Percentiles rank a stretch among this genome's conserved stretches.
These are phyloP conservation scores for Sisyra nigra DNA, from an alignment of 2,888 invertebrate genomes.

Conservation along the genomic window DNA sequence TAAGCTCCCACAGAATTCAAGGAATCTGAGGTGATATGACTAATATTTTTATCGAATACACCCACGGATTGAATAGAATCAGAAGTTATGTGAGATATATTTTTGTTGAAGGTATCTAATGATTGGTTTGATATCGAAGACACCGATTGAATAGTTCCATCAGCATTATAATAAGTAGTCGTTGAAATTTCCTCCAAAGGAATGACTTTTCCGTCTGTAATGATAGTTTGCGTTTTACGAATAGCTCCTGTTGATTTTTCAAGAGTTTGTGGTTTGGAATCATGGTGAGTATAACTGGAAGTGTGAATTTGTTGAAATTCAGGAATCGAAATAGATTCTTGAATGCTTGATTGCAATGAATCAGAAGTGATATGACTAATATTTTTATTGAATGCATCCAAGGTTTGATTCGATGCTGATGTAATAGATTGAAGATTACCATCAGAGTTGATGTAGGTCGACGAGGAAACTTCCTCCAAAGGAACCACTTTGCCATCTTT, in stretches of 20 bases:
- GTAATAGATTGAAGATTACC: not conserved
- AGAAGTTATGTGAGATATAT: not conserved
- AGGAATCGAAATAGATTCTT: no score
- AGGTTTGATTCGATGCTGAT: not conserved
- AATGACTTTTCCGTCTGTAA: conserved; percentile 15
- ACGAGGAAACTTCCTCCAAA: conserved; percentile 18
- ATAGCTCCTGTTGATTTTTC: conserved; percentile 29
- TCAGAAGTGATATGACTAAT: no score
- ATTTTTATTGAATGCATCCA: no score
- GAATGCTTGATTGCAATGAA: no score
- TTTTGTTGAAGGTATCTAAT: not conserved
- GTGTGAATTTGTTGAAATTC: no score
- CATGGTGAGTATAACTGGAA: conserved; percentile 22
- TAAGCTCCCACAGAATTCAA: not conserved
- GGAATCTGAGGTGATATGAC: not conserved
- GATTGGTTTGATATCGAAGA: no score
- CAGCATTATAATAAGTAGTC: conserved; percentile 15
- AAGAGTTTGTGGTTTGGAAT: conserved; percentile 19
- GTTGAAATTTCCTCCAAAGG: conserved; percentile 18
- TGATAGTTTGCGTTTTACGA: conserved; percentile 26
- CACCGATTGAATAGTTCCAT: not conserved
- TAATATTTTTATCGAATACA: not conserved
- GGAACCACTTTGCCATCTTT: conserved; percentile 15
- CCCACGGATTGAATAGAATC: not conserved
- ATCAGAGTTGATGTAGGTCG: conserved; percentile 14